Base-by-base conservation (phyloP, 2,797 vertebrate species). In the Cyprinella venusta region DNA sequence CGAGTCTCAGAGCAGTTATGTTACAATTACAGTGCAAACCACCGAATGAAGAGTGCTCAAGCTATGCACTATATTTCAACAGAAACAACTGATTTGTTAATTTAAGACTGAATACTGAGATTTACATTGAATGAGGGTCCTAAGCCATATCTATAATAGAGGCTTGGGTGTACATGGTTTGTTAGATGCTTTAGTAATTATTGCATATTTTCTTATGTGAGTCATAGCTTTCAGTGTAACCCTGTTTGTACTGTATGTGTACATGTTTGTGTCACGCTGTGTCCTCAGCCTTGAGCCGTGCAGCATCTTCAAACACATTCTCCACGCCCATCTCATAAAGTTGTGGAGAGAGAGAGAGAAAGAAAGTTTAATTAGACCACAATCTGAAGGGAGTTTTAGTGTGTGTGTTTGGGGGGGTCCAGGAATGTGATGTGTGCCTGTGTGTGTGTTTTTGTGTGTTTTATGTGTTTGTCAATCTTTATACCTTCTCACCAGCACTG, bases 391-490 rank as follows among this genome's bases (percentile, higher is more conserved):
- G 75, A 70, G 75, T 83, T 59, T 72, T 42, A 30, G 48, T 45
- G 64, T 54, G 71, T 68, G 71, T 68, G 72, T 68, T 65, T 76
- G 72, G 24, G 19, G 40, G 48, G 8, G 69, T 75, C 48, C n/a
- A 70, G 33, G 67, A 80, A 80, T 80, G 79, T 7, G 0, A 56
- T 80, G 79, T 21, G 67, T 18, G n/a, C 50, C 40, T 81, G 8
- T 59, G 78, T 69, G 64, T 69, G 45, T 48, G 45, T 48, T 56
- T 80, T 67, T n/a, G 38, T 71, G 80, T 68, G 82, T 59, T 80
- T 83, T 80, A 79, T n/a, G 67, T 85, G 83, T 79, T 38, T 90
- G 64, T 86, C 64, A 88, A 63, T 85, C 59, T 82, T 54, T 85
- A 76, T 72, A 61, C 50, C 68, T n/a, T 40, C 63, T 79, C 87